phyloP scores from a whole-genome alignment of 2,888 invertebrate species.

The Brachycybe producta region DNA sequence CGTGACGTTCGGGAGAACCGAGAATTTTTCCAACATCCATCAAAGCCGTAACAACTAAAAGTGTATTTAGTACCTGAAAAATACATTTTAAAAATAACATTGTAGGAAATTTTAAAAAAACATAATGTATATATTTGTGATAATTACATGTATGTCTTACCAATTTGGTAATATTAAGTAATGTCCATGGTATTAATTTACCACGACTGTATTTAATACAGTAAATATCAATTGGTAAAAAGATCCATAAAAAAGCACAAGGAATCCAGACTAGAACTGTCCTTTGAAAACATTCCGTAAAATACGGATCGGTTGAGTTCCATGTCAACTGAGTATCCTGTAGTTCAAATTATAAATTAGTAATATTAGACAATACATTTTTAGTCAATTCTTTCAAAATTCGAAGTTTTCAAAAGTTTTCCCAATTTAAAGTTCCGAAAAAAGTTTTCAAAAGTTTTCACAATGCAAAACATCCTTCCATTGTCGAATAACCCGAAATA shows the following conservation, averaged over 20 bases:
- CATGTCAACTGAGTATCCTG: conserved; percentile 65
- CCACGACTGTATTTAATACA: conserved; percentile 20
- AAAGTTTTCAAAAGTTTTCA: not conserved
- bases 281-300: conserved; percentile 50
- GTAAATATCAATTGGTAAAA: conserved; percentile 26
- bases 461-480: not conserved
- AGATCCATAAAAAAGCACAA: conserved; percentile 31
- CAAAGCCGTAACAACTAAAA: conserved; percentile 1
- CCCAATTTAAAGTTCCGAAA: not conserved
- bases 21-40: not conserved
- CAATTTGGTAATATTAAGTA: conserved; percentile 54
- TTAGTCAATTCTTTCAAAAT: not conserved
- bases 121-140: not conserved
- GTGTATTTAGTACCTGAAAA: conserved; percentile 1
- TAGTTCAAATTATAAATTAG: not conserved
- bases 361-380: not conserved
- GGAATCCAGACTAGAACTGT: conserved; percentile 38
- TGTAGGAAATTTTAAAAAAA: not conserved
- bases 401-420: not conserved
- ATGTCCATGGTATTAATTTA: conserved; percentile 25
- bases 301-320: conserved; percentile 66
- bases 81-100: not conserved
- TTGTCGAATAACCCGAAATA: not conserved
- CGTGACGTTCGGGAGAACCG: not conserved
- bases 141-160: conserved; percentile 26